These are phyloP conservation scores for Sorex fumeus DNA, from an alignment of 2,113 vertebrate genomes.

Conservation along the genomic window DNA sequence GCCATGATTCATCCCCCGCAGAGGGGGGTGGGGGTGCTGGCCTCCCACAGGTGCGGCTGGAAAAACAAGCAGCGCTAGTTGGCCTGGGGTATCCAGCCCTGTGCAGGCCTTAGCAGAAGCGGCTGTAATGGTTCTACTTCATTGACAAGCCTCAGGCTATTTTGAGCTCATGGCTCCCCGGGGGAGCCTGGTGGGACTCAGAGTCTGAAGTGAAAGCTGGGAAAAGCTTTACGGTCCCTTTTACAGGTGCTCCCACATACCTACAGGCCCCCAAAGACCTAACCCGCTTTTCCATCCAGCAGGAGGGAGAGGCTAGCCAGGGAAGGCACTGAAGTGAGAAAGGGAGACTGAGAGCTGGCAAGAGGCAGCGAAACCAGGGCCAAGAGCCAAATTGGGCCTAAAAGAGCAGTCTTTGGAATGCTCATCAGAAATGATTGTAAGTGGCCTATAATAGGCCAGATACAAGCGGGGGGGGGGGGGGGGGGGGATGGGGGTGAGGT, in stretches of 20 bases:
- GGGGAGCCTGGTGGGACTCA: conserved; percentile 37
- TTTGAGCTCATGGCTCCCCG: conserved; percentile 86
- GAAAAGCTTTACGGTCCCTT: conserved; percentile 40
- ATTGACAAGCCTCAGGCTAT: conserved; percentile 87
- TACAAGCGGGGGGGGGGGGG: neutral
- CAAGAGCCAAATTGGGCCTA: conserved; percentile 47
- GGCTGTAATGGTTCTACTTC: conserved; percentile 84
- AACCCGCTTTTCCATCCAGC: neutral
- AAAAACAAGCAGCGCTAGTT: conserved; percentile 2
- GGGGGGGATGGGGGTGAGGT: no score
- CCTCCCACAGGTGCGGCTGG: neutral
- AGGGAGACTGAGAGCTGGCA: neutral
- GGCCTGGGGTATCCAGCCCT: neutral
- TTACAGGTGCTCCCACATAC: neutral
- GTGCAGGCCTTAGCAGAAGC: conserved; percentile 62
- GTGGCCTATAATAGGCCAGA: neutral
- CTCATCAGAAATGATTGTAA: conserved; percentile 41
- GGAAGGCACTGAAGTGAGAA: conserved; percentile 1
- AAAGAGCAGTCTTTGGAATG: conserved; percentile 56
- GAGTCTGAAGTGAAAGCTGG: neutral
- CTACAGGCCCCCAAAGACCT: neutral
- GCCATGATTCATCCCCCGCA: conserved; percentile 45
- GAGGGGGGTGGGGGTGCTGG: neutral
- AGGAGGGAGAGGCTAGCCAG: conserved; percentile 20
- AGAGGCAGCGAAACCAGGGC: neutral